phyloP scores from a whole-genome alignment of 2,113 vertebrate species.

The Arothron firmamentum region DNA sequence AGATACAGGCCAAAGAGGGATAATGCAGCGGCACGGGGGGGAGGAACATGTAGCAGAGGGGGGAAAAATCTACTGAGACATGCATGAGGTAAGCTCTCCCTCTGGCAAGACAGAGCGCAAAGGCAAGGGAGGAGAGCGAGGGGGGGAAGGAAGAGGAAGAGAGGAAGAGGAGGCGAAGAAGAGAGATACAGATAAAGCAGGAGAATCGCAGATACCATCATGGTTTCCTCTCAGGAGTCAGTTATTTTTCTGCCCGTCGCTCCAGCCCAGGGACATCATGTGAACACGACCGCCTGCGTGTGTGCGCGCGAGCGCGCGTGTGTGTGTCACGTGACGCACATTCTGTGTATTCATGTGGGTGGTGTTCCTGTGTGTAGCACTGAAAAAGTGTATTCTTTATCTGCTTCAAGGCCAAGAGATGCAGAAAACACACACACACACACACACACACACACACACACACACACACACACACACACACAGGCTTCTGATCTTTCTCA shows the following conservation, averaged over 20 bases:
- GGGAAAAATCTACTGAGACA: slow-evolving; percentile 50
- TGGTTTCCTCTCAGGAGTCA: slow-evolving; percentile 40
- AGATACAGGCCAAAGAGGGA: slow-evolving; percentile 53
- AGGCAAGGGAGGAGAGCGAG: slow-evolving; percentile 42
- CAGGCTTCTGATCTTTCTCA: too few relatives aligned
- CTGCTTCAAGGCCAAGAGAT: slow-evolving; percentile 64
- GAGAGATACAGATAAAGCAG: slow-evolving; percentile 22
- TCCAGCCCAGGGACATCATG: slow-evolving; percentile 57
- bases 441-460: too few relatives aligned
- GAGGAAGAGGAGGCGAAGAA: slow-evolving; percentile 1
- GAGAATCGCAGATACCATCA: slow-evolving; percentile 29
- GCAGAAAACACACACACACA: slow-evolving; percentile 12
- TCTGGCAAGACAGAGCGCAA: slow-evolving; percentile 50
- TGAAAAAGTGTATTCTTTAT: slow-evolving; percentile 49
- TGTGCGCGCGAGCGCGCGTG: not conserved
- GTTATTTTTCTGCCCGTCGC: slow-evolving; percentile 54
- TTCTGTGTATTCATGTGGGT: slow-evolving; percentile 38
- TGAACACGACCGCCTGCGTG: slow-evolving; percentile 28
- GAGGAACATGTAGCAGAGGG: slow-evolving; percentile 14
- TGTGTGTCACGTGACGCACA: slow-evolving; percentile 25
- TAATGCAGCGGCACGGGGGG: slow-evolving; percentile 28
- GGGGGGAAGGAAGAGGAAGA: slow-evolving; percentile 21
- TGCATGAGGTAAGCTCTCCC: slow-evolving; percentile 67
- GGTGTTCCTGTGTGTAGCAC: slow-evolving; percentile 38
- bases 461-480: too few relatives aligned